These are phyloP conservation scores for Pelosia muscerda DNA, from an alignment of 2,888 invertebrate genomes.

Conservation along the genomic window DNA sequence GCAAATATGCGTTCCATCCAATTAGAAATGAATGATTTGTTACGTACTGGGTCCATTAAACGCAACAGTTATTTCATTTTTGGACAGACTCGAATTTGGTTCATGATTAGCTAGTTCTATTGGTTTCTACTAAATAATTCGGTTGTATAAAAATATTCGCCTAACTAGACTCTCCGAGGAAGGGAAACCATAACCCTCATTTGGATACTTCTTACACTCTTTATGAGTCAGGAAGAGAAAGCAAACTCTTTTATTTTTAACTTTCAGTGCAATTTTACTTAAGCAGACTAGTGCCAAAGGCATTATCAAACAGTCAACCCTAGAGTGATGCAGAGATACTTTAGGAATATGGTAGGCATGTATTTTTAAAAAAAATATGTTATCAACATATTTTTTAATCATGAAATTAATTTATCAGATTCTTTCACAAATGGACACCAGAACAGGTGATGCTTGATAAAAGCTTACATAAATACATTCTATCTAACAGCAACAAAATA, in stretches of 20 bases:
- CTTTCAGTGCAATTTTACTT: too few relatives aligned
- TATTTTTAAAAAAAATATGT: too few relatives aligned
- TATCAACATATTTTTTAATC: too few relatives aligned
- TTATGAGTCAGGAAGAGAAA: neutral
- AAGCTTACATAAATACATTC: neutral
- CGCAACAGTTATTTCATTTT: constrained; percentile 31
- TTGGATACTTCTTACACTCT: neutral
- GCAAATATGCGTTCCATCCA: constrained; percentile 76
- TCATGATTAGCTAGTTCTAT: neutral
- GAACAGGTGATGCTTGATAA: neutral
- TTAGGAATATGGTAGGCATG: too few relatives aligned
- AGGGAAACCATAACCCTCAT: neutral
- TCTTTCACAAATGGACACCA: neutral
- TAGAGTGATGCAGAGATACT: too few relatives aligned
- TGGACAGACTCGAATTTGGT: neutral
- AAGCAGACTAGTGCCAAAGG: too few relatives aligned
- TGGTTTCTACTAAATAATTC: too few relatives aligned
- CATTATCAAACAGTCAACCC: too few relatives aligned
- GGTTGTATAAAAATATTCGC: neutral
- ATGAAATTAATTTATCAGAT: neutral
- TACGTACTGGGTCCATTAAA: constrained; percentile 46
- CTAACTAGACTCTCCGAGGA: neutral
- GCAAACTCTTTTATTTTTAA: too few relatives aligned
- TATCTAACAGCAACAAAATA: neutral
- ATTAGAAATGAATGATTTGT: constrained; percentile 68